Evolutionary conservation across 2,888 invertebrate species (phyloP).

Genomic region (Pyrochroa serraticornis): DNA sequence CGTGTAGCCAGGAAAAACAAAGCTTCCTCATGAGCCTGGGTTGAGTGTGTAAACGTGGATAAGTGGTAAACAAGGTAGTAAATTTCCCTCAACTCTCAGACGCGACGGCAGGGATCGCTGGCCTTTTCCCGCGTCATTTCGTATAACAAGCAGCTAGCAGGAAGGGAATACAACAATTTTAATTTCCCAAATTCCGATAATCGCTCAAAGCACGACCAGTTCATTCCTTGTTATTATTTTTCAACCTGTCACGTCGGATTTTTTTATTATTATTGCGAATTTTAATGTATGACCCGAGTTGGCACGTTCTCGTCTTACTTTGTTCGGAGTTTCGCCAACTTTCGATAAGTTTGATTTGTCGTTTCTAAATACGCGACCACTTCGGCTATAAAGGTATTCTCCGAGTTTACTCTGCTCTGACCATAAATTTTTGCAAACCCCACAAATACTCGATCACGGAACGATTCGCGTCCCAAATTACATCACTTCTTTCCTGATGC

Average conservation of each 20-base stretch:
- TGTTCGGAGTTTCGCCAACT: slow-evolving; percentile 15
- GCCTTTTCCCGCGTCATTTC: slow-evolving; percentile 42
- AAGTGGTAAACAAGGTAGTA: slow-evolving; percentile 61
- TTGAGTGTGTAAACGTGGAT: slow-evolving; percentile 59
- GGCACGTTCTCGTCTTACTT: slow-evolving; percentile 24
- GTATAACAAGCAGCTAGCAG: slow-evolving; percentile 25
- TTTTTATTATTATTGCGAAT: slow-evolving; percentile 14
- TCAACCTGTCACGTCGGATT: not conserved
- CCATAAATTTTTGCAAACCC: slow-evolving; percentile 4
- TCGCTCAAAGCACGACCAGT: not conserved
- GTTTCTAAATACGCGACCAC: slow-evolving; percentile 23
- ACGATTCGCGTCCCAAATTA: too few species aligned
- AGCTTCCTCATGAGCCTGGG: slow-evolving; percentile 51
- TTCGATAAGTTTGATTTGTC: slow-evolving; percentile 29
- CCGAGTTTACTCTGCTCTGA: slow-evolving; percentile 8
- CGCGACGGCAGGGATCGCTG: slow-evolving; percentile 45
- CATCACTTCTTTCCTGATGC: too few species aligned
- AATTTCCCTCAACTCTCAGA: slow-evolving; percentile 54
- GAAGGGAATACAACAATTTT: slow-evolving; percentile 13
- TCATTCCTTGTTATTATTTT: not conserved
- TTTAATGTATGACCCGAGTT: slow-evolving; percentile 19
- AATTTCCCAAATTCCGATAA: not conserved
- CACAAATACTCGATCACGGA: not conserved
- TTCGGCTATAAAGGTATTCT: slow-evolving; percentile 19
- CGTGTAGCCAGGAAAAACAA: slow-evolving; percentile 57